These are phyloP conservation scores for Phaedon cochleariae DNA, from an alignment of 2,888 invertebrate genomes.

Conservation along the genomic window DNA sequence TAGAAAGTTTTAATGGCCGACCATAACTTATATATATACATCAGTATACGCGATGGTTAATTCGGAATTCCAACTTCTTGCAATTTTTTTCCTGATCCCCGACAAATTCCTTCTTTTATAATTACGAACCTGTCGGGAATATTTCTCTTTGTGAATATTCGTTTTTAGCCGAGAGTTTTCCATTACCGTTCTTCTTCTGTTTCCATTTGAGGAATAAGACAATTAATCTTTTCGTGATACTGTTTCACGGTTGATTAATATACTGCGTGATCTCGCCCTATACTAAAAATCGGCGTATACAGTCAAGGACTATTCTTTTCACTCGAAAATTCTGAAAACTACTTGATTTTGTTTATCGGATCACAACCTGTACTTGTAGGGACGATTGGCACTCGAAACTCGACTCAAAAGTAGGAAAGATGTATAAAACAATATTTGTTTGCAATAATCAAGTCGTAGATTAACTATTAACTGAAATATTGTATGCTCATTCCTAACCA, in stretches of 20 bases:
- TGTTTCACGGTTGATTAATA: not conserved
- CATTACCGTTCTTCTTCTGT: conserved; percentile 1
- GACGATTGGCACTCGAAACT: no score
- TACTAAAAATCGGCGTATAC: no score
- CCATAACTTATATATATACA: no score
- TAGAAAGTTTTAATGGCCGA: not conserved
- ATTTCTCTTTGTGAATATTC: conserved; percentile 21
- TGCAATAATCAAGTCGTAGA: no score
- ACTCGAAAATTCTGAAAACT: no score
- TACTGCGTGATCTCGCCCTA: not conserved
- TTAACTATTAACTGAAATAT: no score
- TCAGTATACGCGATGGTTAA: not conserved
- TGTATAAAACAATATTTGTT: no score
- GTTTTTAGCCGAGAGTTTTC: conserved; percentile 3
- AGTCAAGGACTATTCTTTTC: no score
- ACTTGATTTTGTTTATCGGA: no score
- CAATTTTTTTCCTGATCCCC: conserved; percentile 25
- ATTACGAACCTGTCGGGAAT: conserved; percentile 26
- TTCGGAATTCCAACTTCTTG: not conserved
- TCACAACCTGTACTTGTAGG: no score
- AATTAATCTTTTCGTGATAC: not conserved
- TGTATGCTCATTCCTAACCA: no score
- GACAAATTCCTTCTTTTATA: conserved; percentile 25
- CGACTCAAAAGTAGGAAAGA: no score
- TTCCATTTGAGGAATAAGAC: not conserved